These are phyloP conservation scores for Drosophila antonietae DNA, from an alignment of 2,888 invertebrate species.

Conservation along the genomic window DNA sequence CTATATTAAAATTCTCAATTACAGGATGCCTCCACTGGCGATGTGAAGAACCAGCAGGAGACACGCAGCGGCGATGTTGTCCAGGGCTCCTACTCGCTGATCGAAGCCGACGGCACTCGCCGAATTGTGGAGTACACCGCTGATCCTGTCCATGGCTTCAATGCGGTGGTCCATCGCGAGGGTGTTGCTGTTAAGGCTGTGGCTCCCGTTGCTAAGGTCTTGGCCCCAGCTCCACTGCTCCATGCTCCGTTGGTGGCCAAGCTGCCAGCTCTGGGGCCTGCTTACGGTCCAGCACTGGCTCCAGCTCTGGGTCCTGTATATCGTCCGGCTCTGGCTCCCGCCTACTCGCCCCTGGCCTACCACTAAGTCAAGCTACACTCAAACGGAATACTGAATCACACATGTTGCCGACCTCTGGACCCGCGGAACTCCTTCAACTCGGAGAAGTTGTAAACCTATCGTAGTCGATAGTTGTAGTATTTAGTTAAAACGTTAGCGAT, in stretches of 20 bases:
- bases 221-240: slow-evolving; percentile 73
- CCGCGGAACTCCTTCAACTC: slow-evolving; percentile 52
- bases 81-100: slow-evolving; percentile 86
- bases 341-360: slow-evolving; percentile 59
- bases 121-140: slow-evolving; percentile 87
- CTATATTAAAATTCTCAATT: background rate
- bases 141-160: slow-evolving; percentile 87
- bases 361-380: slow-evolving; percentile 58
- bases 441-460: slow-evolving; percentile 43
- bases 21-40: slow-evolving; percentile 86
- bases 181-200: slow-evolving; percentile 84
- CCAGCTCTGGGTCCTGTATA: slow-evolving; percentile 47
- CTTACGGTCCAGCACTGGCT: slow-evolving; percentile 49
- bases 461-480: slow-evolving; percentile 74
- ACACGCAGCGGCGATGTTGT: slow-evolving; percentile 86
- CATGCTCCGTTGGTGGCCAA: slow-evolving; percentile 73
- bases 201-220: slow-evolving; percentile 80
- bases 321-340: slow-evolving; percentile 49
- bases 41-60: slow-evolving; percentile 86
- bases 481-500: slow-evolving; percentile 73
- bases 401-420: slow-evolving; percentile 64
- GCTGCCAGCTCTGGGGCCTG: slow-evolving; percentile 43
- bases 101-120: slow-evolving; percentile 86
- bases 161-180: slow-evolving; percentile 86
- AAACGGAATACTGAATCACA: slow-evolving; percentile 5